Base-by-base conservation (phyloP, 2,888 invertebrate genomes). In the Malachius bipustulatus region DNA sequence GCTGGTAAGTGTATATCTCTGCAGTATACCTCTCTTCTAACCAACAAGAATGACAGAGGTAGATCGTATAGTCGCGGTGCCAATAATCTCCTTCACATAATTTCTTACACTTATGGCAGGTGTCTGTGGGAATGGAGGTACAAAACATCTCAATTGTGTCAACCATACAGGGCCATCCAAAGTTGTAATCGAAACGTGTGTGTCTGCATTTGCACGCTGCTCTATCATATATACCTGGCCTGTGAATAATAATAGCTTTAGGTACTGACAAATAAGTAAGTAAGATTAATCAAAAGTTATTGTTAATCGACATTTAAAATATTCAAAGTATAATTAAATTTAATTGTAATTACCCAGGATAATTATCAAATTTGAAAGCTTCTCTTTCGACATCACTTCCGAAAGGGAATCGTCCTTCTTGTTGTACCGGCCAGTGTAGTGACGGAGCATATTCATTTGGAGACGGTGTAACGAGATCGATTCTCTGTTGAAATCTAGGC, bases 21-120 rank as follows among this genome's bases (percentile, higher is more conserved):
- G 46, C 46, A 6, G 47, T 48, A 11, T 39, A 43, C 16, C 51
- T 54, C 46, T 64, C 64, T 42, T 57, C 57, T 19, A 44, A 42
- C 63, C 65, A 65, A 40, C 69, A 69, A 8, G 46, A 36, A 37
- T 64, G 57, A 37, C 69, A 69, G 26, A 68, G 50, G 41, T 62
- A 67, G 13, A 50, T 44, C 1, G 45, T 40, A 34, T 56, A 49
- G 34, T 58, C 50, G 38, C 44, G 44, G 11, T 67, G 66, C 68
- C 68, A 69, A 43, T 67, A 69, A 54, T 69, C 69, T 1, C 66
- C 65, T 9, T 48, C 36, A 29, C 65, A 65, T 26, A 56, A 47
- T 42, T 51, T 45, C 2, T 54, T 50, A 41, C 69, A 69, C 41
- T 60, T 52, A 26, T 52, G 50, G 40, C 69, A 69, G 16, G 44